phyloP scores from a whole-genome alignment of 1,140 invertebrate species.

The Saxidomus purpurata region DNA sequence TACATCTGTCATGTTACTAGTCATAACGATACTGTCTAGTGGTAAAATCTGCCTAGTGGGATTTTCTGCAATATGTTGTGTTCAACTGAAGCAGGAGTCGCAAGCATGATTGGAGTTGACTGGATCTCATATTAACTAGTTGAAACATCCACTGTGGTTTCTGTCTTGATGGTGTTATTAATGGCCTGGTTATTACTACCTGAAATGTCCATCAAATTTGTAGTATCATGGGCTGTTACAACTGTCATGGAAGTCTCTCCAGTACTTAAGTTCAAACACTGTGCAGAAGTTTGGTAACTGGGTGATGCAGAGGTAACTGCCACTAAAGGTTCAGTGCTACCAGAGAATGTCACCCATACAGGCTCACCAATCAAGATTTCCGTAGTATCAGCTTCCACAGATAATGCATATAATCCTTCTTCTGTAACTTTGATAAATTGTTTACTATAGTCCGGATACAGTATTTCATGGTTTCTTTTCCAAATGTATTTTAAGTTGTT shows the following conservation, averaged over 20 bases:
- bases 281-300: neutral
- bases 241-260: neutral
- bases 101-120: no score
- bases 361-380: neutral
- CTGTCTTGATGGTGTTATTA: neutral
- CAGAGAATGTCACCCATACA: neutral
- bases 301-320: neutral
- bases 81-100: no score
- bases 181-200: neutral
- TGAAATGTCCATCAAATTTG: conserved; percentile 15
- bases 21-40: no score
- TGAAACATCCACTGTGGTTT: neutral
- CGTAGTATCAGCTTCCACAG: neutral
- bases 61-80: no score
- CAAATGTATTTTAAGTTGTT: no score
- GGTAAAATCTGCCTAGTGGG: no score
- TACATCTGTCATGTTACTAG: no score
- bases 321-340: neutral
- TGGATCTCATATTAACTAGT: no score
- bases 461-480: no score
- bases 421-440: neutral
- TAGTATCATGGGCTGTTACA: neutral
- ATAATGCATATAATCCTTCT: neutral
- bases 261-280: neutral
- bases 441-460: no score